phyloP scores from a whole-genome alignment of 2,888 invertebrate species.

The Leptodirus hochenwartii region DNA sequence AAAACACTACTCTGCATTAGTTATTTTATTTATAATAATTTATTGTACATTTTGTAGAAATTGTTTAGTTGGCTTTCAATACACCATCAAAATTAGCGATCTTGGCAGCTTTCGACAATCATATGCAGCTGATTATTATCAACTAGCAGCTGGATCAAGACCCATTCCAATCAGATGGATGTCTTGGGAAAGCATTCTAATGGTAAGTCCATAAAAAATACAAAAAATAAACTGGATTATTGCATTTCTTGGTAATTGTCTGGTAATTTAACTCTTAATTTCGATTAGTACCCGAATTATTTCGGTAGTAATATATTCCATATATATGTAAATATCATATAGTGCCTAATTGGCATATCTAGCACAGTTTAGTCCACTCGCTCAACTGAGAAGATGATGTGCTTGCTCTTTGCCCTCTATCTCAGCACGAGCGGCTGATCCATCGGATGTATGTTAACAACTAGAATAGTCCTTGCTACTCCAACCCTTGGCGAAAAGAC shows the following conservation, averaged over 20 bases:
- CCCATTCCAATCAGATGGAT: conserved; percentile 71
- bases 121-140: conserved; percentile 63
- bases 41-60: conserved; percentile 36
- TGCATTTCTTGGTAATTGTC: not conserved
- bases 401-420: too few relatives aligned
- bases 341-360: too few relatives aligned
- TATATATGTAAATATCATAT: too few relatives aligned
- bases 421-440: too few relatives aligned
- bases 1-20: not conserved
- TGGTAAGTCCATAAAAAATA: conserved; percentile 34
- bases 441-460: too few relatives aligned
- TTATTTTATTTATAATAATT: conserved; percentile 2
- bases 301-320: too few relatives aligned
- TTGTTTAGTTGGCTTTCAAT: conserved; percentile 61
- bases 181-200: conserved; percentile 69
- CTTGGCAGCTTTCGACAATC: conserved; percentile 52
- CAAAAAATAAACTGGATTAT: not conserved
- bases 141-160: conserved; percentile 46
- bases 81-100: conserved; percentile 55
- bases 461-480: too few relatives aligned
- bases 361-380: too few relatives aligned
- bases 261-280: not conserved
- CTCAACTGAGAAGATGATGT: too few relatives aligned
- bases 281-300: not conserved
- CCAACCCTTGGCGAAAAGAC: too few relatives aligned